Evolutionary conservation across 2,113 vertebrate genomes (phyloP).

Genomic region (Pogona vitticeps): DNA sequence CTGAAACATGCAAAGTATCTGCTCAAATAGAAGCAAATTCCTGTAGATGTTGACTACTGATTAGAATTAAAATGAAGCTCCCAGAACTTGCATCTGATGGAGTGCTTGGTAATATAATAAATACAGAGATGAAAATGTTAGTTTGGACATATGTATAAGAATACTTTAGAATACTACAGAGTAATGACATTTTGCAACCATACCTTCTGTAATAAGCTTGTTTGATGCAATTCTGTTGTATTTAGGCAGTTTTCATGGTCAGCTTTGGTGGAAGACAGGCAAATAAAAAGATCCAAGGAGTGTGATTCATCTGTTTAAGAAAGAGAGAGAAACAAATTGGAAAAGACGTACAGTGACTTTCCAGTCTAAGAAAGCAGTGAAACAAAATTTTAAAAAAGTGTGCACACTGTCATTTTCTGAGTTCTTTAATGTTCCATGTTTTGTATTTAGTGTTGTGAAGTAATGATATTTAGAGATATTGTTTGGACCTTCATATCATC

Average conservation of each 20-base stretch:
- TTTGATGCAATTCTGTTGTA: constrained; percentile 72
- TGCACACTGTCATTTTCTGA: not conserved
- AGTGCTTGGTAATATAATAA: not conserved
- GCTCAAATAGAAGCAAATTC: not conserved
- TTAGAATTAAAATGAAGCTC: not conserved
- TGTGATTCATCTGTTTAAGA: constrained; percentile 54
- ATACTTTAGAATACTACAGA: not conserved
- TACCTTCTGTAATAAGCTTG: constrained; percentile 86
- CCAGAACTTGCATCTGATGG: not conserved
- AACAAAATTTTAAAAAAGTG: not conserved
- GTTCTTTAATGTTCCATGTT: too few relatives aligned
- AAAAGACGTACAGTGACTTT: constrained; percentile 18
- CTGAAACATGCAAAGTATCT: not conserved
- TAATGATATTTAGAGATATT: not conserved
- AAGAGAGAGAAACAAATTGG: constrained; percentile 46
- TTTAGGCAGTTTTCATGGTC: constrained; percentile 79
- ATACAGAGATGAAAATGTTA: not conserved
- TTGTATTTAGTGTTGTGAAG: not conserved
- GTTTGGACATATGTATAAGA: not conserved
- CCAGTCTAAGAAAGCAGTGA: not conserved
- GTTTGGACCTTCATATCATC: not conserved
- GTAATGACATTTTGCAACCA: constrained; percentile 15
- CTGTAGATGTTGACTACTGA: not conserved
- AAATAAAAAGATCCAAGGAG: constrained; percentile 87
- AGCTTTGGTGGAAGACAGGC: constrained; percentile 76